Conservation (phyloP, 2,888 invertebrate species). For the Petrophora chlorosata region DNA sequence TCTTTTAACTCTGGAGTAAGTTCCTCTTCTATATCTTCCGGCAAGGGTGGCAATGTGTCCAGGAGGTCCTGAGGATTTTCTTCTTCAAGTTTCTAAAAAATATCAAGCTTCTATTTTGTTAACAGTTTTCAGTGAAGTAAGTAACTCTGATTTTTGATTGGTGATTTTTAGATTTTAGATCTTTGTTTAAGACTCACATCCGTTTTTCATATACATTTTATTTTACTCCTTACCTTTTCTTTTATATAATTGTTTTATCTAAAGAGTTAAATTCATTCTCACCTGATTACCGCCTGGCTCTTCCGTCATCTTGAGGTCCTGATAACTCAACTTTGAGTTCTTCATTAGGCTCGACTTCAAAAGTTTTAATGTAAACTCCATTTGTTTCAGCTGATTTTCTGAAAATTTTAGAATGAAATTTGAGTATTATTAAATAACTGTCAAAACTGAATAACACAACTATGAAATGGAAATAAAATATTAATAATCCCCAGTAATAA, state of each 20-base stretch:
- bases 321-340: slow-evolving; percentile 56
- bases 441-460: no score
- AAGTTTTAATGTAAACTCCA: slow-evolving; percentile 68
- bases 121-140: no score
- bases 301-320: slow-evolving; percentile 49
- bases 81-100: slow-evolving; percentile 57
- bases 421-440: no score
- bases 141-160: no score
- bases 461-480: no score
- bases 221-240: no score
- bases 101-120: neutral
- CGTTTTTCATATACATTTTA: no score
- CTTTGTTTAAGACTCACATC: no score
- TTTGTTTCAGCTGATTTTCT: slow-evolving; percentile 62
- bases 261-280: no score
- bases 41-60: slow-evolving; percentile 78
- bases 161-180: no score
- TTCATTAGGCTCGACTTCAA: slow-evolving; percentile 74
- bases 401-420: slow-evolving; percentile 25
- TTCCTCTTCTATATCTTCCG: slow-evolving; percentile 69
- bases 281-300: slow-evolving; percentile 38
- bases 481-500: no score
- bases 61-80: slow-evolving; percentile 76
- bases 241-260: no score
- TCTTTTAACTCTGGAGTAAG: slow-evolving; percentile 87